Conservation (phyloP, 2,113 vertebrate species). For the Equus quagga region DNA sequence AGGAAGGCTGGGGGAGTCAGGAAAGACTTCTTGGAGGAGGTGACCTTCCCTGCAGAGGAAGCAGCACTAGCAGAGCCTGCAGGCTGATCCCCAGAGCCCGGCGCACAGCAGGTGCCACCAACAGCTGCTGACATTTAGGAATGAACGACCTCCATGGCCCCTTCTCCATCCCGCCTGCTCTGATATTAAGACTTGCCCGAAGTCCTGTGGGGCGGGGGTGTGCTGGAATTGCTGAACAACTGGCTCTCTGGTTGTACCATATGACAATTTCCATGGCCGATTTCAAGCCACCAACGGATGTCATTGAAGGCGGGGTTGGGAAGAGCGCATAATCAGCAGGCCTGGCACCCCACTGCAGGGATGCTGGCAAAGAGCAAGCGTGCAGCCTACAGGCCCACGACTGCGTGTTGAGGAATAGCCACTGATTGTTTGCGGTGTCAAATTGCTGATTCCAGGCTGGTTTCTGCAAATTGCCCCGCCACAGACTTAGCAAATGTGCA, state of each 20-base stretch:
- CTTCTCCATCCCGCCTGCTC: accelerated
- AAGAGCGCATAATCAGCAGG: neutral
- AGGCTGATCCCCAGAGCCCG: neutral
- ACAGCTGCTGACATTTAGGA: neutral
- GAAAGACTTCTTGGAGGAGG: neutral
- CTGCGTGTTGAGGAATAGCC: accelerated
- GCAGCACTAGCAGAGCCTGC: neutral
- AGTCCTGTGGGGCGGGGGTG: accelerated
- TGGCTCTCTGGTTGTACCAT: accelerated
- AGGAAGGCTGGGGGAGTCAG: neutral
- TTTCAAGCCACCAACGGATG: accelerated
- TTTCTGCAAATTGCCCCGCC: neutral
- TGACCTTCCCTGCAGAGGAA: neutral
- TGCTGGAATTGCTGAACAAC: neutral
- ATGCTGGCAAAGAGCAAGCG: too few species aligned
- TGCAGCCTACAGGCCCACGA: neutral
- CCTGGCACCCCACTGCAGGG: accelerated
- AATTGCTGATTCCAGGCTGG: accelerated
- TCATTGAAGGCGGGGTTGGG: neutral
- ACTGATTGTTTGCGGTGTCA: accelerated
- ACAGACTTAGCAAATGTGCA: accelerated
- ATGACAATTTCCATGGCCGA: accelerated
- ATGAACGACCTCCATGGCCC: neutral
- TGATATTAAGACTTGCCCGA: neutral
- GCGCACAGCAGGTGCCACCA: neutral